These are phyloP conservation scores for Steinernema khuongi DNA, from an alignment of 1,140 invertebrate species.

Conservation along the genomic window DNA sequence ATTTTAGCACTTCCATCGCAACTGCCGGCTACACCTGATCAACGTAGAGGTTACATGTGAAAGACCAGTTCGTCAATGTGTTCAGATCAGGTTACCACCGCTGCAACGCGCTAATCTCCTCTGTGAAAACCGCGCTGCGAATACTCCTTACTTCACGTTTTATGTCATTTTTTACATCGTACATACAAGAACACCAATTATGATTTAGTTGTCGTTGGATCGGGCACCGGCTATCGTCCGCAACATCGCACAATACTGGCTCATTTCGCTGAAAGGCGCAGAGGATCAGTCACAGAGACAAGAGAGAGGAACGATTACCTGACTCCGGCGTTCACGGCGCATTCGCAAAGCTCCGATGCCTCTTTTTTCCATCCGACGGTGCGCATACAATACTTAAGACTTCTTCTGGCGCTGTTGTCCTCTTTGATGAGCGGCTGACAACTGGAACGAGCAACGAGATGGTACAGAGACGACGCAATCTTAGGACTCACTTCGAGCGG, in stretches of 20 bases:
- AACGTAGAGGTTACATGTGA: neutral
- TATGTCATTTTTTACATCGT: conserved; percentile 1
- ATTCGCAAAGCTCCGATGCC: neutral
- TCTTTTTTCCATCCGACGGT: conserved; percentile 5
- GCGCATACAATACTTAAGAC: conserved; percentile 1
- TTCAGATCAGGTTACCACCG: neutral
- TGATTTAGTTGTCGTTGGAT: neutral
- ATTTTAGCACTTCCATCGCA: too few species aligned
- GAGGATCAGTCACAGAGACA: neutral
- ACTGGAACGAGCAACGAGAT: neutral
- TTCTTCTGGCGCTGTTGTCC: neutral
- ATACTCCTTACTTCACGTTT: too few species aligned
- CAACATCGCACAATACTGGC: neutral
- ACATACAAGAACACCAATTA: neutral
- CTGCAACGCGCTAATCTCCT: neutral
- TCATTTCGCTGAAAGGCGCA: conserved; percentile 1
- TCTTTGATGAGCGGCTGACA: neutral
- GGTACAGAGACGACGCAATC: neutral
- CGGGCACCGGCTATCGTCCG: neutral
- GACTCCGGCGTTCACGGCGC: conserved; percentile 3
- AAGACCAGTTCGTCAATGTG: neutral
- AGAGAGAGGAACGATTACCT: neutral
- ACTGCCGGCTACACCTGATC: neutral
- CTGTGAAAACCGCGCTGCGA: neutral
- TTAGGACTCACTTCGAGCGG: conserved; percentile 10